Conservation (phyloP, 2,797 vertebrate genomes). For the Gastrophryne carolinensis region DNA sequence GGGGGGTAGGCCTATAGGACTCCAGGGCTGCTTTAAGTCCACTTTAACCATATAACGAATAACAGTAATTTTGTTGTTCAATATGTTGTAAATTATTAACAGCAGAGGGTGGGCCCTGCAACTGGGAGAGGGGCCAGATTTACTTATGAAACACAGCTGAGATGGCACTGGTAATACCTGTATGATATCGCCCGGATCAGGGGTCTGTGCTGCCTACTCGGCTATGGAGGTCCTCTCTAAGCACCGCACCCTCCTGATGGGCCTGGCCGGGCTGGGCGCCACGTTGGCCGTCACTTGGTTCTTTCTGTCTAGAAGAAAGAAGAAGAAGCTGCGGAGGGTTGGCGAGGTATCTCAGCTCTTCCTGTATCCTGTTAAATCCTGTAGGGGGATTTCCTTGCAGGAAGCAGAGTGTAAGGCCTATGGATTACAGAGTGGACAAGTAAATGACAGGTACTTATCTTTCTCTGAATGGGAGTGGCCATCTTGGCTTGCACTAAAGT, state of each 20-base stretch:
- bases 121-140: neutral
- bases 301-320: neutral
- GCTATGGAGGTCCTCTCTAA: slow-evolving; percentile 4
- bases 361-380: slow-evolving; percentile 87
- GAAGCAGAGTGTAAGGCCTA: slow-evolving; percentile 71
- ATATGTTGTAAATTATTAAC: slow-evolving; percentile 31
- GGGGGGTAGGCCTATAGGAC: no score
- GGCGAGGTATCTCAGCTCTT: slow-evolving; percentile 80
- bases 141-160: no score
- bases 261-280: slow-evolving; percentile 33
- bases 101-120: neutral
- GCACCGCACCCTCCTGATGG: slow-evolving; percentile 32
- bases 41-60: no score
- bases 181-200: no score
- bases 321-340: slow-evolving; percentile 63
- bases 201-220: neutral
- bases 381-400: slow-evolving; percentile 72
- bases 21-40: no score
- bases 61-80: no score
- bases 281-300: slow-evolving; percentile 6
- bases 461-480: no score
- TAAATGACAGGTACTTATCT: slow-evolving; percentile 90
- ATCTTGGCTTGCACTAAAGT: no score
- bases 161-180: no score
- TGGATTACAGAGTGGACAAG: slow-evolving; percentile 76